Evolutionary conservation across 2,888 invertebrate genomes (phyloP), one percentile per base, ranked within the genome.

Genomic region (Drosophila mimica): DNA sequence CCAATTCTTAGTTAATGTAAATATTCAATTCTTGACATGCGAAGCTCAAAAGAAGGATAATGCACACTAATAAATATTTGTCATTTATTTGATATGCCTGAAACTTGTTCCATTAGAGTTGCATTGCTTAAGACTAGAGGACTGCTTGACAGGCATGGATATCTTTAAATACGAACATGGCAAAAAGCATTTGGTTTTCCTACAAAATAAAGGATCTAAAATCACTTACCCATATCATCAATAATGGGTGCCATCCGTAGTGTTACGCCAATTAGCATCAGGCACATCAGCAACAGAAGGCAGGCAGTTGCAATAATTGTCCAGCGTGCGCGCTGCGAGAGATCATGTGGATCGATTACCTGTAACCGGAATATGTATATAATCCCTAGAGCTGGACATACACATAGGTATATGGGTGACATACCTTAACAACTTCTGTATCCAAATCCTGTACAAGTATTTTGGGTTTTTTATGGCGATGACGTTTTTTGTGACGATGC

Each of bases 231-330:
- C 96, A 98, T 97, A 91, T 98, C 98, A 92, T 98, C 98, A 90
- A 98, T 98, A 82, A 98, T 96, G 15, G 98, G 98, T 17, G 98
- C 98, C 97, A 98, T 98, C 77, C 98, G 94, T 36, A 98, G 94
- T 6, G 98, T 98, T 66, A 98, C 96, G 20, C 98, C 98, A 36
- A 98, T 98, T 71, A 98, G 94, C 79, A 98, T 94, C 88, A 98
- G 95, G 93, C 98, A 98, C 94, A 98, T 97, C 91, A 97, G 95
- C 70, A 98, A 95, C 79, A 98, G 94, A 76, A 98, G 94, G 91
- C 97, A 97, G 74, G 98, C 98, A 51, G 98, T 98, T 88, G 97
- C 96, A 93, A 98, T 97, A 92, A 98, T 98, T 60, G 98, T 97
- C 95, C 97, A 97, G 80, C 97, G 95, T 40, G 97, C 97, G 64